phyloP scores from a whole-genome alignment of 2,888 invertebrate genomes.

The Rosalia funebris region DNA sequence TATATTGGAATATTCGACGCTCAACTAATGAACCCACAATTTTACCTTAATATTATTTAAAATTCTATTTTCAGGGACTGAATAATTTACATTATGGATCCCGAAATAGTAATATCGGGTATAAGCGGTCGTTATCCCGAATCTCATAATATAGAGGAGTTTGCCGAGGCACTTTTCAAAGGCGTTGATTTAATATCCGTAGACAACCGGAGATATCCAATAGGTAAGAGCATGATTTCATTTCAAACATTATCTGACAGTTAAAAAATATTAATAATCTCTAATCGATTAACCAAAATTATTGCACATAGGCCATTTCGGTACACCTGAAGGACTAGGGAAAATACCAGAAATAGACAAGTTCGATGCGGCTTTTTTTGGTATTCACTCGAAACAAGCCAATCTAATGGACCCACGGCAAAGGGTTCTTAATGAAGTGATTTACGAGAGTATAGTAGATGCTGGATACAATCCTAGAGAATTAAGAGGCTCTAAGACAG shows the following conservation, averaged over 20 bases:
- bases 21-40: too few relatives aligned
- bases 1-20: too few relatives aligned
- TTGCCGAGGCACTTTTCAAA: slow-evolving; percentile 66
- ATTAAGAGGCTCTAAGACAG: slow-evolving; percentile 47
- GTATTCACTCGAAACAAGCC: slow-evolving; percentile 47
- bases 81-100: slow-evolving; percentile 2
- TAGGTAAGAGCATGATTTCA: slow-evolving; percentile 54
- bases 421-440: slow-evolving; percentile 46
- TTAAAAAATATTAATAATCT: not conserved
- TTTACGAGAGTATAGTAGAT: slow-evolving; percentile 49
- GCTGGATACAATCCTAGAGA: slow-evolving; percentile 50
- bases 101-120: slow-evolving; percentile 65
- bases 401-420: slow-evolving; percentile 48
- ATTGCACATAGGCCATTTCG: slow-evolving; percentile 25
- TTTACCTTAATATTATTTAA: too few relatives aligned
- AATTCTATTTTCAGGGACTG: too few relatives aligned
- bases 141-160: slow-evolving; percentile 69
- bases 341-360: slow-evolving; percentile 44
- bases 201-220: slow-evolving; percentile 79
- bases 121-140: slow-evolving; percentile 71
- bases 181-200: slow-evolving; percentile 77
- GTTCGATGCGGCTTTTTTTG: slow-evolving; percentile 50
- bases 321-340: slow-evolving; percentile 36
- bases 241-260: not conserved
- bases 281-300: too few relatives aligned